Evolutionary conservation across 2,797 vertebrate species (phyloP).

Genomic region (Manis javanica): DNA sequence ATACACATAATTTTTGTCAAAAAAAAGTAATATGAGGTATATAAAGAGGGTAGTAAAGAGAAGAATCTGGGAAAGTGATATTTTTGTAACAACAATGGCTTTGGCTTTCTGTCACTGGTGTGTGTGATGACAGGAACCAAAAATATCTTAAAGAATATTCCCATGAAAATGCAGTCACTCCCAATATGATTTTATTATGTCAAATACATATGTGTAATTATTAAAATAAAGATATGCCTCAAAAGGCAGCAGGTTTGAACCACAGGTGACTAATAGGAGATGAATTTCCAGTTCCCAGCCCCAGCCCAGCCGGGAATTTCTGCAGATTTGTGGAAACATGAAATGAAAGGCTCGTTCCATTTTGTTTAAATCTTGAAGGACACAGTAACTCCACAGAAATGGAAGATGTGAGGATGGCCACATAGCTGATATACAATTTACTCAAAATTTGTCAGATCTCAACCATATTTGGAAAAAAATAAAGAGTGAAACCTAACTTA

Average conservation of each 20-base stretch:
- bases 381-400: background rate
- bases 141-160: background rate
- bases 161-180: background rate
- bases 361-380: background rate
- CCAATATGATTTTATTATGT: background rate
- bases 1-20: background rate
- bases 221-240: background rate
- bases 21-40: background rate
- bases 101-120: background rate
- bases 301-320: background rate
- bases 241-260: background rate
- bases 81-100: background rate
- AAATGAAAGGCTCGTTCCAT: background rate
- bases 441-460: background rate
- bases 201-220: background rate
- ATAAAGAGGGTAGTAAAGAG: background rate
- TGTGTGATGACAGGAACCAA: background rate
- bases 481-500: background rate
- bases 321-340: background rate
- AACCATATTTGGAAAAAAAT: background rate
- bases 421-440: background rate
- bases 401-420: background rate
- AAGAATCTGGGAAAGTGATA: background rate
- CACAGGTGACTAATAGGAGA: background rate
- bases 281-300: accelerated